Conservation (phyloP, 2,113 vertebrate genomes). For the Eidolon helvum region DNA sequence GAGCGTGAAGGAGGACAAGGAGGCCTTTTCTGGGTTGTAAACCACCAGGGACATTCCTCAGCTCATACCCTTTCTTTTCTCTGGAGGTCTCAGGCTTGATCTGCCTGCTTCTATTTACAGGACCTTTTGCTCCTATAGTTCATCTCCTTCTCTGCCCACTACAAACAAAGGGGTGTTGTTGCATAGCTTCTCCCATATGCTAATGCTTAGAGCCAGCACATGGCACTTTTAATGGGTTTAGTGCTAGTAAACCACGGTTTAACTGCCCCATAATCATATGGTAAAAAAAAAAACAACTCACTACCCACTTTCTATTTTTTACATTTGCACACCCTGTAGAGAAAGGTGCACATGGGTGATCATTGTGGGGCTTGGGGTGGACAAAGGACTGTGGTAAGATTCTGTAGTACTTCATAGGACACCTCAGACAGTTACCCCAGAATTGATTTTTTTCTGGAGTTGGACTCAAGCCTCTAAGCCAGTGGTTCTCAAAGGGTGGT, state of each 20-base stretch:
- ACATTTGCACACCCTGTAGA: background rate
- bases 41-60: background rate
- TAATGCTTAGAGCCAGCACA: background rate
- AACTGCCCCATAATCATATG: background rate
- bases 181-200: background rate
- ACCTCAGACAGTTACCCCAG: background rate
- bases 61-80: background rate
- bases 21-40: background rate
- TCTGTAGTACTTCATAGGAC: background rate
- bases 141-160: background rate
- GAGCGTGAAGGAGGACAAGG: background rate
- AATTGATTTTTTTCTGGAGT: background rate
- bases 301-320: background rate
- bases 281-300: background rate
- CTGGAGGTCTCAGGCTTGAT: background rate
- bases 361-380: background rate
- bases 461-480: background rate
- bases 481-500: background rate
- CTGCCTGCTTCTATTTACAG: background rate
- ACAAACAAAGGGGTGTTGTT: background rate
- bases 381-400: background rate
- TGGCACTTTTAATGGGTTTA: background rate
- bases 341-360: background rate
- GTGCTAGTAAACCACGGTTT: background rate
- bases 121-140: background rate